Evolutionary conservation across 2,888 invertebrate genomes (phyloP), one percentile per base, ranked within the genome.

Genomic region (Drosophila affinis): DNA sequence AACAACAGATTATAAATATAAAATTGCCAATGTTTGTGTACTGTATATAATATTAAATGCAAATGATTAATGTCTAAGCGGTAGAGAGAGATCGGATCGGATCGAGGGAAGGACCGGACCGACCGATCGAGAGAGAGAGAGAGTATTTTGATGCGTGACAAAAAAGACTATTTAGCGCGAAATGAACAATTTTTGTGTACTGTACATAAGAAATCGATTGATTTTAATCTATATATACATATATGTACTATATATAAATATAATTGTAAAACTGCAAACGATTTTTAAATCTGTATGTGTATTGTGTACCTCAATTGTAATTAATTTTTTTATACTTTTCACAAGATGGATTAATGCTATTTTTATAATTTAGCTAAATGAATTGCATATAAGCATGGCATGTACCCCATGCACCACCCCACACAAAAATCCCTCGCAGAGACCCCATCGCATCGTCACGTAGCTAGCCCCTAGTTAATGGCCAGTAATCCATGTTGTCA

Each of bases 251-350:
- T 61, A 72, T 62, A 72, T 62, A 63, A 74, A 76, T 60, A 61
- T 81, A 87, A 82, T 74, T 80, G 74, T 84, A 84, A 77, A 80
- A 75, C 74, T 81, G 72, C 83, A 84, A 84, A 75, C 76, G 89
- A 87, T 84, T 84, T 87, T 77, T 61, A 83, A 77, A 81, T 81
- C 75, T 85, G 74, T 81, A 79, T 89, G 79, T 76, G 63, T 67
- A 76, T 76, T 65, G 72, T 87, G 89, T 85, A 85, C 85, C 85
- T 85, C 85, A 85, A 89, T 89, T 85, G 86, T 89, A 88, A 84
- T 87, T 78, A 84, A 70, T 75, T 72, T 78, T 68, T 67, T 62
- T 60, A 71, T 80, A 81, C 64, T 75, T 88, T 57, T 71, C 72
- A 75, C 67, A 60, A 79, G 70, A 68, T 79, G 71, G 52, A 77